A percentile compares a stretch with the other conserved stretches of the same genome.
Evolutionary conservation across 2,113 vertebrate genomes (phyloP).

Genomic region (Ptyas mucosa): DNA sequence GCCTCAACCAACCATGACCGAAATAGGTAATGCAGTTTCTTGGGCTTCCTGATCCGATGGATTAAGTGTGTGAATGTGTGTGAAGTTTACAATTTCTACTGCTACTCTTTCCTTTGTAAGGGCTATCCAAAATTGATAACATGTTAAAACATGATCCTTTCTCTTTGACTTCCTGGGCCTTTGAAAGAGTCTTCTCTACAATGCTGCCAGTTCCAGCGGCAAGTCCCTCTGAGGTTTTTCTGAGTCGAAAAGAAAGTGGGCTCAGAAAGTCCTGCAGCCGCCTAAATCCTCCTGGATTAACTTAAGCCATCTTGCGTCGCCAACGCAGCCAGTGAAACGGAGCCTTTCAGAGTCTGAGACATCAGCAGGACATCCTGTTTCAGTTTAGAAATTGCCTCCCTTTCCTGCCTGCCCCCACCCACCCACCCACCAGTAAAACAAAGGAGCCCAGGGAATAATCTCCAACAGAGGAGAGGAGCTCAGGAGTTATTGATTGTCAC

Average conservation of each 20-base stretch:
- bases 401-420: slow-evolving; percentile 35
- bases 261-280: slow-evolving; percentile 48
- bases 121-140: slow-evolving; percentile 37
- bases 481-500: slow-evolving; percentile 80
- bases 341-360: slow-evolving; percentile 66
- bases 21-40: neutral
- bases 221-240: slow-evolving; percentile 44
- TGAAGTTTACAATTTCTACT: neutral
- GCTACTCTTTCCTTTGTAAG: neutral
- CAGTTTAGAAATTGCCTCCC: slow-evolving; percentile 74
- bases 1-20: neutral
- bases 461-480: slow-evolving; percentile 71
- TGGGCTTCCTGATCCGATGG: neutral
- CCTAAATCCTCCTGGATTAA: slow-evolving; percentile 72
- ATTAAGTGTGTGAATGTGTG: neutral
- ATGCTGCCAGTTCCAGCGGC: slow-evolving; percentile 23
- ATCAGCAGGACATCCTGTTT: slow-evolving; percentile 82
- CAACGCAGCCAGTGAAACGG: slow-evolving; percentile 30
- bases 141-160: slow-evolving; percentile 49
- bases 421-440: slow-evolving; percentile 73
- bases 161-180: slow-evolving; percentile 28
- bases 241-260: slow-evolving; percentile 25
- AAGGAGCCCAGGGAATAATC: slow-evolving; percentile 72
- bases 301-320: slow-evolving; percentile 65
- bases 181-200: slow-evolving; percentile 10